Percentiles rank a stretch among this genome's conserved stretches.
These are phyloP conservation scores for Lydus trimaculatus DNA, from an alignment of 2,888 invertebrate genomes.

Conservation along the genomic window DNA sequence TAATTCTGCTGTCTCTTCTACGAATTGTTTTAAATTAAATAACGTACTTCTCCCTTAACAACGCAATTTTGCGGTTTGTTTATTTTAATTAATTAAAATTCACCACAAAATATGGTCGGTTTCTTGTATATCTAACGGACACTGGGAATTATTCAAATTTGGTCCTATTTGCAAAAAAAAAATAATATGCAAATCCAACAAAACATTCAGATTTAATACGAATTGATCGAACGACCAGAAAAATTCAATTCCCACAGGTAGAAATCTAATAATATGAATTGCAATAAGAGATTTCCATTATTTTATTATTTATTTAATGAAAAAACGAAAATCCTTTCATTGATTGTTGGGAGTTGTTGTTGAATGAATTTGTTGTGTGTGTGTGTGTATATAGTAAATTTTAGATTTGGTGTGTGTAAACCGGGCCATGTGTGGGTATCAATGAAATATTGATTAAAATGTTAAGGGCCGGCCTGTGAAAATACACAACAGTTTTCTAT, in stretches of 20 bases:
- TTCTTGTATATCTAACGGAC: background rate
- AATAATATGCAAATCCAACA: too few relatives aligned
- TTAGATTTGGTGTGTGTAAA: constrained; percentile 30
- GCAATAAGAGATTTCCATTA: background rate
- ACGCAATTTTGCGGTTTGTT: background rate
- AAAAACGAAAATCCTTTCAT: background rate
- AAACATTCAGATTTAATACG: background rate
- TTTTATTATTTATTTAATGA: background rate
- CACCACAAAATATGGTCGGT: background rate
- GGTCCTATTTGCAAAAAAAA: background rate
- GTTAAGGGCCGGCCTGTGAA: constrained; percentile 28
- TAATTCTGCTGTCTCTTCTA: background rate
- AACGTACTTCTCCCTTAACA: background rate
- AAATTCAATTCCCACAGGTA: background rate
- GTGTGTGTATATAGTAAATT: background rate
- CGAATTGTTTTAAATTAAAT: constrained; percentile 13
- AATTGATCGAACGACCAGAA: background rate
- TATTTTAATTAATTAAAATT: background rate
- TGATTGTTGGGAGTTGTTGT: background rate
- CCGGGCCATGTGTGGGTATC: constrained; percentile 47
- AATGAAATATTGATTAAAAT: constrained; percentile 55
- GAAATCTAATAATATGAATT: background rate
- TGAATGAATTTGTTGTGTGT: background rate
- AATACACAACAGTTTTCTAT: constrained; percentile 35
- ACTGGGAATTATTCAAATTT: background rate